These are phyloP conservation scores for Ommatoiulus sabulosus DNA, from an alignment of 2,888 invertebrate species.

Conservation along the genomic window DNA sequence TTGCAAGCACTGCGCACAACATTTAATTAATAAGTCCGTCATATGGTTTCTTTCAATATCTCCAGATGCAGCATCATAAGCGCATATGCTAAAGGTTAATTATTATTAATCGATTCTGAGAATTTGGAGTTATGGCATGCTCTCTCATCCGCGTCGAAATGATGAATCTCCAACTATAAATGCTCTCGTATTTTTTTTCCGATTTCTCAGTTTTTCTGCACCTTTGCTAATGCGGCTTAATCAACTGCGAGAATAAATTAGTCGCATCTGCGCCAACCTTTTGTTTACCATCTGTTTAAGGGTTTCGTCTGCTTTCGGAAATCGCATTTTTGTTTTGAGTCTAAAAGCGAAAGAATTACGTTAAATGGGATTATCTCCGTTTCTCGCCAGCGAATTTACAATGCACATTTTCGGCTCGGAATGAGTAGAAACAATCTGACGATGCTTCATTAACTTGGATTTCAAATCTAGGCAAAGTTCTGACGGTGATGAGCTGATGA, in stretches of 20 bases:
- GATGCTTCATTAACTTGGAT: not conserved
- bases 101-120: not conserved
- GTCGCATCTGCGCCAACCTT: not conserved
- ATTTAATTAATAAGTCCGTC: too few species aligned
- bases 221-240: not conserved
- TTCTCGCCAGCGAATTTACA: not conserved
- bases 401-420: not conserved
- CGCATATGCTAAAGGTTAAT: not conserved
- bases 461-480: not conserved
- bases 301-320: not conserved
- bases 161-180: not conserved
- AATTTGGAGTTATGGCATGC: not conserved
- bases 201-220: not conserved
- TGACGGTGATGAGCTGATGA: not conserved
- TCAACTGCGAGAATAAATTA: not conserved
- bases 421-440: not conserved
- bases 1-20: too few species aligned
- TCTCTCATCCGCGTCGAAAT: not conserved
- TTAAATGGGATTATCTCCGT: slow-evolving; percentile 2
- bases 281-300: not conserved
- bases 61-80: too few species aligned
- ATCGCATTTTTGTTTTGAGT: not conserved
- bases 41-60: too few species aligned
- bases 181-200: not conserved
- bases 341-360: not conserved